Evolutionary conservation across 2,113 vertebrate species (phyloP), one percentile per base, ranked within the genome.

Genomic region (Mesoclemmys tuberculata): DNA sequence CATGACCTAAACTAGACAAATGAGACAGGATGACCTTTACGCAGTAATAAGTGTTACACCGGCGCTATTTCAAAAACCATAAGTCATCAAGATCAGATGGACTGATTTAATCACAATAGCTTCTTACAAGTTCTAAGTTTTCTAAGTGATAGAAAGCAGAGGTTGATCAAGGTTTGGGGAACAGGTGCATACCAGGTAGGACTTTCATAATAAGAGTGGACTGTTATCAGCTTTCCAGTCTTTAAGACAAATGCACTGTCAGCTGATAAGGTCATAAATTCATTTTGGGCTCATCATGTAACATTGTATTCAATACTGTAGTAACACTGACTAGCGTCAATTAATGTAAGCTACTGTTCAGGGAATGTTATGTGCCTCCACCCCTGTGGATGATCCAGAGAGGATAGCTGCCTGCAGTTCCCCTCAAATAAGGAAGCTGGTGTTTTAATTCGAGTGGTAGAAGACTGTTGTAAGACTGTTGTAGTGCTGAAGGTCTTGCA

Each of bases 331-430:
- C 52, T 49, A 64, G 85, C 31, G 26, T 5, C 84, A 80, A 92
- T 85, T n/a, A 74, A 82, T 7, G 74, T 44, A 75, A 75, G 24
- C 79, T 35, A 51, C 46, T 78, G 16, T 68, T 16, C 64, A n/a
- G 64, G 94, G 89, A 1, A 1, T 82, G 68, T 27, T 85, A 89
- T 94, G 90, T 83, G 88, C 95, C 87, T 81, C 84, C 89, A 93
- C 12, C 85, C 92, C 75, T 93, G 80, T 68, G 88, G 82, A 74
- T 79, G 52, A 75, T 82, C 83, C 92, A 24, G 61, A 41, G 85
- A 75, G 10, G 6, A 75, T 89, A 87, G 84, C 87, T 88, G 2
- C 85, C 52, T 68, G 89, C 84, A n/a, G 49, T 84, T 49, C 49
- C 19, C 80, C 83, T 75, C 85, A 10, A 2, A 44, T 48, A 49